phyloP scores from a whole-genome alignment of 2,888 invertebrate species.

The Eilema depressum region DNA sequence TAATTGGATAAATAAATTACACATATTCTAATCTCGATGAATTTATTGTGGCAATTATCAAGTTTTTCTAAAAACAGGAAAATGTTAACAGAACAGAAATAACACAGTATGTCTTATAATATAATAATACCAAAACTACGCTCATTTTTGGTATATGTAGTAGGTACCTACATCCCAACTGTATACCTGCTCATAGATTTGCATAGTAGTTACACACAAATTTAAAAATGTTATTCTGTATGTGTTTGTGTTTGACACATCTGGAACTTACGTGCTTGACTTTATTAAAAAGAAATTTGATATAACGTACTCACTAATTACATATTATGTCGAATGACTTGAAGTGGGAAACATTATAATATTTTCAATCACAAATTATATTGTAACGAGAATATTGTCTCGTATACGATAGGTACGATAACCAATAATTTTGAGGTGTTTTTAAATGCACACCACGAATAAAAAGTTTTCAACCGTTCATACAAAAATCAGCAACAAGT shows the following conservation, averaged over 20 bases:
- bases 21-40: conserved; percentile 6
- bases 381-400: neutral
- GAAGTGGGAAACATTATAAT: no score
- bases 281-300: no score
- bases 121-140: neutral
- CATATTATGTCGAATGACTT: no score
- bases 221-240: no score
- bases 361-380: neutral
- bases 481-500: neutral
- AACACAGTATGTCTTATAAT: neutral
- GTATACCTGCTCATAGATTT: no score
- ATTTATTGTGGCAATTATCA: conserved; percentile 23
- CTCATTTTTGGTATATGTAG: neutral
- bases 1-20: conserved; percentile 11
- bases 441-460: neutral
- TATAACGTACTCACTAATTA: no score
- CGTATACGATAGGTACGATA: neutral
- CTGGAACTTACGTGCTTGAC: no score
- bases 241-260: no score
- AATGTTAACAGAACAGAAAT: neutral
- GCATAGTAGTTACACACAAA: no score
- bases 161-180: no score
- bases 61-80: conserved; percentile 5
- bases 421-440: no score
- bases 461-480: neutral